Base-by-base conservation (phyloP, 2,888 invertebrate species). In the Leucoptera coffeella region DNA sequence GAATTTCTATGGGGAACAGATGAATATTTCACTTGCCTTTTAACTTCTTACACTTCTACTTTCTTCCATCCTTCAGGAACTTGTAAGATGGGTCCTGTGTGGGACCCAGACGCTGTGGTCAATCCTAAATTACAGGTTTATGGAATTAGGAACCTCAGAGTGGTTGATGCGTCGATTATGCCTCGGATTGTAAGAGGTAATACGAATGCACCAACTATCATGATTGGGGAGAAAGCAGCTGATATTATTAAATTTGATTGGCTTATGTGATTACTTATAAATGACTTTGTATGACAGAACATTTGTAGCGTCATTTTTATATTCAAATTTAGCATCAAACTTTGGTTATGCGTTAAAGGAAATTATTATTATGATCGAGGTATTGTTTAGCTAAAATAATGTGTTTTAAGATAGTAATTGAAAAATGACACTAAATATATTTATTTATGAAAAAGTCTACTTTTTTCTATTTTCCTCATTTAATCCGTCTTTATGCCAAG, bases 91-190 rank as follows among this genome's bases (percentile, higher is more conserved):
- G 61, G 61, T 6, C 58, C 56, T 4, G 11, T 17, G 4, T 20
- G 36, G 13, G 61, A 61, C 73, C 69, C 41, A 29, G 30, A 42
- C 31, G 57, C 61, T 2, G 60, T 61, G 0, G 61, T 61, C 2
- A 44, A 55, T 38, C 38, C 50, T 12, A 49, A 50, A 37, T 36
- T 61, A 12, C 50, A 38, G 36, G 60, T 61, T 0, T 43, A 59
- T 38, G 60, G 60, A 0, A 36, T 59, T 21, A 35, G 33, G 15
- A 60, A 72, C 30, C 46, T 83, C 4, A 67, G 88, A 30, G 85
- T 88, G 1, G 79, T 77, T 1, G 87, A 87, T 50, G 85, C 84
- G 2, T 85, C 85, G 4, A 80, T 90, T 22, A 89, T 89, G 87
- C 89, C 88, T 0, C 67, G 55, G 7, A 80, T 89, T 27, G 74